phyloP scores from a whole-genome alignment of 2,797 vertebrate genomes.

The Triplophysa bombifrons region DNA sequence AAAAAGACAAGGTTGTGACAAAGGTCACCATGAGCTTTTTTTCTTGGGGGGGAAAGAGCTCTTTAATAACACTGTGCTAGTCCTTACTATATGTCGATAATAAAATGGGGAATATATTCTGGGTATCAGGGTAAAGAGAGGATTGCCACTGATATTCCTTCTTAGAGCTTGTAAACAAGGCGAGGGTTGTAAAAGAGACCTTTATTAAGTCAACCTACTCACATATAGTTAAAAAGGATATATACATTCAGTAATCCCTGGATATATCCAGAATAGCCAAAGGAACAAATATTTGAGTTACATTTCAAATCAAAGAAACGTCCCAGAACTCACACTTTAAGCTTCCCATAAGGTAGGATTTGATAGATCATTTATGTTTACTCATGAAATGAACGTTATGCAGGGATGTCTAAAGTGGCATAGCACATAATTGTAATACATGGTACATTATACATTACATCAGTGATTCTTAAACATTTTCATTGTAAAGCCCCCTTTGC shows the following conservation, averaged over 20 bases:
- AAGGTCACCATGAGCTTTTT: too few species aligned
- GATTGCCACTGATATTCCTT: constrained; percentile 53
- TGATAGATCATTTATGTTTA: constrained; percentile 9
- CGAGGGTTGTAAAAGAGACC: constrained; percentile 34
- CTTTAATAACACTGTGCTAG: background rate
- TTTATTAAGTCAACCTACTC: constrained; percentile 6
- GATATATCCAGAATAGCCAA: background rate
- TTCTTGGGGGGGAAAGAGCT: too few species aligned
- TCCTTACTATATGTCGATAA: too few species aligned
- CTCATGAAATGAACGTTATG: background rate
- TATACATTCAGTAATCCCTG: constrained; percentile 2
- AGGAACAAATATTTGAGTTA: background rate
- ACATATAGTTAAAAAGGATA: background rate
- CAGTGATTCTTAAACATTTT: too few species aligned
- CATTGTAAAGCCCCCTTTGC: too few species aligned
- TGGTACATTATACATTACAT: too few species aligned
- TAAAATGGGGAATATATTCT: constrained; percentile 66
- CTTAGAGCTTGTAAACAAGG: constrained; percentile 63
- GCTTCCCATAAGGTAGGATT: background rate
- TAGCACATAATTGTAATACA: constrained; percentile 5
- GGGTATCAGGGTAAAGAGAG: constrained; percentile 73
- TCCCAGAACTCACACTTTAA: background rate
- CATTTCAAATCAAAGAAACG: constrained; percentile 19
- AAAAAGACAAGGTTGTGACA: too few species aligned
- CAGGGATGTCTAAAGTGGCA: background rate